Evolutionary conservation across 2,113 vertebrate genomes (phyloP), one percentile per base, ranked within the genome.

Genomic region (Rafetus swinhoei): DNA sequence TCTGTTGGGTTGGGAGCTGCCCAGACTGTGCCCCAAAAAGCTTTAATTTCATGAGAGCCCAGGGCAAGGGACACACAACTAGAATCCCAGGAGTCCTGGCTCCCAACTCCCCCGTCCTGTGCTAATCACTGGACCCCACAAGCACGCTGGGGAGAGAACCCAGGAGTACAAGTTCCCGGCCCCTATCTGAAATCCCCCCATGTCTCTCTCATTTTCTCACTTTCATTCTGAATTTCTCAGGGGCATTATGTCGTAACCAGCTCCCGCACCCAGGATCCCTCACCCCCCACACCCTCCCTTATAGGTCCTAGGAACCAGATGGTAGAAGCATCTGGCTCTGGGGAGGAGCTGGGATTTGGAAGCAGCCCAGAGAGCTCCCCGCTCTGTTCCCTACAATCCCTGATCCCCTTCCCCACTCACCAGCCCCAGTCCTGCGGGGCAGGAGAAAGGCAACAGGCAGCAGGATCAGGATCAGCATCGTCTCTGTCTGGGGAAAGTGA

Each of bases 41-140:
- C 32, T 69, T 69, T 32, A 18, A 18, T 69, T n/a, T 69, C 18
- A 18, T 32, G 16, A 18, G 29, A 69, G 7, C 29, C 32, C 14
- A 32, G 7, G 16, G 29, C 18, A n/a, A n/a, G 15, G 15, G 32
- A n/a, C 29, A n/a, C 18, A 2, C 3, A 69, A 16, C 62, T 13
- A 22, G 56, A 21, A 56, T 18, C 5, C 1, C 27, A 62, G 60
- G 27, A 29, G 13, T 62, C 27, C 13, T 62, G 60, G 3, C 6
- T 29, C 5, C 27, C 12, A 27, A 1, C 25, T 13, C 45, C 3
- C 6, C 0, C 27, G 6, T 12, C 27, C 27, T 27, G 1, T 12
- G 12, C 11, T 60, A 60, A 60, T 2, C 25, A 29, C 22, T 27
- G 13, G 27, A 29, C 25, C 27, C 12, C 12, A 62, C 27, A 14